phyloP scores from a whole-genome alignment of 2,113 vertebrate species.

The Limanda limanda region DNA sequence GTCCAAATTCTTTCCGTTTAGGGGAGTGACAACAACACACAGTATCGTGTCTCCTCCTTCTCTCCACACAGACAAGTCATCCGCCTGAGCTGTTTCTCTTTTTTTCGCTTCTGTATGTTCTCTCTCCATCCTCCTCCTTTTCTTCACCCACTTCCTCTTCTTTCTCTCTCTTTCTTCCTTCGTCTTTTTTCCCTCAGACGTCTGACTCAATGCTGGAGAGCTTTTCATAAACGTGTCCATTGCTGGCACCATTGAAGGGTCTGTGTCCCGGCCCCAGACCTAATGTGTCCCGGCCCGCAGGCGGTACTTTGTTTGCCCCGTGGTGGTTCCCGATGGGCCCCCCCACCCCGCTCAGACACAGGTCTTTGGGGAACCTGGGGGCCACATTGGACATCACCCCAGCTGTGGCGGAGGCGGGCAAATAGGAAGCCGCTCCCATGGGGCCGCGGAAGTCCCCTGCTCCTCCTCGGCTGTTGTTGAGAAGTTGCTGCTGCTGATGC shows the following conservation, averaged over 20 bases:
- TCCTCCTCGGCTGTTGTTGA: conserved; percentile 93
- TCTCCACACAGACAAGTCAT: conserved; percentile 53
- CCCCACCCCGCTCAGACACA: conserved; percentile 84
- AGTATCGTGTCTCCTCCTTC: conserved; percentile 45
- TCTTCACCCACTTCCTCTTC: conserved; percentile 56
- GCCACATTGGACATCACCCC: conserved; percentile 85
- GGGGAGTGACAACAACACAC: conserved; percentile 46
- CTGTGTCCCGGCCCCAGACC: conserved; percentile 87
- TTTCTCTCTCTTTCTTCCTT: conserved; percentile 46
- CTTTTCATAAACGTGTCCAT: conserved; percentile 99
- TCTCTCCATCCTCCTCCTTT: conserved; percentile 10
- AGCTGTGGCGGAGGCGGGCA: conserved; percentile 85
- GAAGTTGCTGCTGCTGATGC: conserved; percentile 87
- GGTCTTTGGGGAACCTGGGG: conserved; percentile 94
- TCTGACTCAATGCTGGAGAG: conserved; percentile 99
- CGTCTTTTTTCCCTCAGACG: conserved; percentile 89
- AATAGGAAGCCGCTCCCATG: conserved; percentile 94
- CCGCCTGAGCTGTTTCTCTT: conserved; percentile 25
- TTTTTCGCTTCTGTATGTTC: conserved; percentile 26
- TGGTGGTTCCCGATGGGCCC: conserved; percentile 83
- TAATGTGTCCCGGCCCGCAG: conserved; percentile 81
- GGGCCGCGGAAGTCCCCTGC: conserved; percentile 96
- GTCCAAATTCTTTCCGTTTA: conserved; percentile 58
- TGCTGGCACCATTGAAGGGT: conserved; percentile 99
- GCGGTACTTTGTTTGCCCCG: conserved; percentile 78